These are phyloP conservation scores for Beaufortia kweichowensis DNA, from an alignment of 2,113 vertebrate species.

Conservation along the genomic window DNA sequence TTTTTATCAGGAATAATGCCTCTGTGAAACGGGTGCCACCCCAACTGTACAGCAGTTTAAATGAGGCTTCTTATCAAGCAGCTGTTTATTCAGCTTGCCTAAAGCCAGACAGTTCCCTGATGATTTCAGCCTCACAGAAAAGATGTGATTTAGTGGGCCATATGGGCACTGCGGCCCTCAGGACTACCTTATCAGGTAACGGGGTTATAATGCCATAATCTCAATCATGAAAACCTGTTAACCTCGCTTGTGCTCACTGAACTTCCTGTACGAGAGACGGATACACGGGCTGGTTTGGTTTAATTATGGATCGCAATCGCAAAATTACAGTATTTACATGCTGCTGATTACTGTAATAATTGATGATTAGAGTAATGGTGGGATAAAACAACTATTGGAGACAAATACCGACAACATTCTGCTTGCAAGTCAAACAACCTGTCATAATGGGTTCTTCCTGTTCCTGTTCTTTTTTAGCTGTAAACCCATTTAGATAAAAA, in stretches of 20 bases:
- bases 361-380: constrained; percentile 16
- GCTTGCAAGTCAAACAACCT: too few species aligned
- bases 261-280: constrained; percentile 8
- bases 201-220: constrained; percentile 10
- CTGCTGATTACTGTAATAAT: constrained; percentile 55
- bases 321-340: constrained; percentile 32
- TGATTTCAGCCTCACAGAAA: constrained; percentile 49
- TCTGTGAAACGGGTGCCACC: constrained; percentile 45
- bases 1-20: constrained; percentile 57
- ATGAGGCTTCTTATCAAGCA: constrained; percentile 41
- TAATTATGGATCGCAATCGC: constrained; percentile 8
- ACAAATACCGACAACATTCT: neutral
- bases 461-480: too few species aligned
- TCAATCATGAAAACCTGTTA: constrained; percentile 26
- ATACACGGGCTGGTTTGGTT: neutral
- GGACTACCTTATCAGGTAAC: constrained; percentile 57
- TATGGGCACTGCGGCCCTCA: constrained; percentile 51
- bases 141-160: constrained; percentile 58
- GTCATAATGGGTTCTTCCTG: too few species aligned
- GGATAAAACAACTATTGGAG: neutral
- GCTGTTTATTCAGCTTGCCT: constrained; percentile 31
- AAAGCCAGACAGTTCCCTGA: constrained; percentile 39
- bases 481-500: too few species aligned
- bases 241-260: constrained; percentile 5
- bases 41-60: constrained; percentile 51